Evolutionary conservation across 2,797 vertebrate species (phyloP).

Genomic region (Helarctos malayanus): DNA sequence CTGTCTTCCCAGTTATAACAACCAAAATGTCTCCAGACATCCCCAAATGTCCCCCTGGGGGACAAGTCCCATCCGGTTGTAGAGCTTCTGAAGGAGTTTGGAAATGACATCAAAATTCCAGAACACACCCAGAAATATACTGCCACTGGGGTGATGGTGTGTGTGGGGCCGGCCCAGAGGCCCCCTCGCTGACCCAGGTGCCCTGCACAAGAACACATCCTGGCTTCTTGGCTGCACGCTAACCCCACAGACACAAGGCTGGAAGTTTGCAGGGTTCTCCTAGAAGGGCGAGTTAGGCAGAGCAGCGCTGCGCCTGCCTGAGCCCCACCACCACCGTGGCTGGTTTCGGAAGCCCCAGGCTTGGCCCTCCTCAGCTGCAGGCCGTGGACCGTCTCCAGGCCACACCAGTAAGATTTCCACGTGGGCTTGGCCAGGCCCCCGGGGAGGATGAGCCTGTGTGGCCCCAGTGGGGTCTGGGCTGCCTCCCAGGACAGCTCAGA

Average conservation of each 20-base stretch:
- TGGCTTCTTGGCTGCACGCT: fast-evolving
- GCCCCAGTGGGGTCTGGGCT: background rate
- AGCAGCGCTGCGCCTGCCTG: background rate
- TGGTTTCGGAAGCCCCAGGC: background rate
- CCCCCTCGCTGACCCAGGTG: background rate
- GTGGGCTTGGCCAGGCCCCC: no score
- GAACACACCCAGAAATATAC: background rate
- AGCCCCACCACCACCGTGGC: background rate
- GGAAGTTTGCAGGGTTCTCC: background rate
- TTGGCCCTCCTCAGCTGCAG: no score
- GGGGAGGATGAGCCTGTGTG: background rate
- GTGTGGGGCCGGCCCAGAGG: background rate
- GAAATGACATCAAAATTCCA: background rate
- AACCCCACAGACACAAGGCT: background rate
- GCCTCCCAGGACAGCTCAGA: background rate
- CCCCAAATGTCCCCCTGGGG: background rate
- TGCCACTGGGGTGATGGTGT: background rate
- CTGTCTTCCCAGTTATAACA: background rate
- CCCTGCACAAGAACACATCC: background rate
- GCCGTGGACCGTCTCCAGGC: no score
- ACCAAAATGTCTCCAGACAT: background rate
- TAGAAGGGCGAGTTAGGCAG: background rate
- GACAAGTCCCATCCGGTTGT: background rate
- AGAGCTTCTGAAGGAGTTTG: background rate
- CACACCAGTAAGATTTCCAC: background rate